Base-by-base conservation (phyloP, 1,140 invertebrate species). In the Mya arenaria region DNA sequence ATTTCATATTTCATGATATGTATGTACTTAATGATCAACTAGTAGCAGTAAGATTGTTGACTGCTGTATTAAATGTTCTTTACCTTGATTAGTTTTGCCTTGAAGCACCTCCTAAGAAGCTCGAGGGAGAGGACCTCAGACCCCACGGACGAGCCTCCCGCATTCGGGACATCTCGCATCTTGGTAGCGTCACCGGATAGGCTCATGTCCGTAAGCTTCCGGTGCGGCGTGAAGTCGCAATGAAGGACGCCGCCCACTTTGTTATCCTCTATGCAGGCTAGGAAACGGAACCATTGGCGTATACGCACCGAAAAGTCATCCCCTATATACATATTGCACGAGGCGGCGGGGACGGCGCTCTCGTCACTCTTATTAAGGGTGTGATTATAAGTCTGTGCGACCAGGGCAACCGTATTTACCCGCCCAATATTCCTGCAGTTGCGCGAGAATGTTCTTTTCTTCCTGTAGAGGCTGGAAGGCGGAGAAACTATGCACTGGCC, bases 91-190 rank as follows among this genome's bases (percentile, higher is more conserved):
- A 92, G 73, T 63, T 84, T 83, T 23, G 91, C 90, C 8, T 86
- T 77, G 78, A 90, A 91, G 82, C 87, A 89, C 41, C 84, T 87
- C 55, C 83, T 74, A n/a, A 92, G 74, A 32, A 91, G 34, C 83
- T 92, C 91, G 72, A 88, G 92, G n/a, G 91, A 92, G 32, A 92
- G 65, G 6, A 90, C 88, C 77, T 92, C 91, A 8, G 91, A 92
- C 17, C 90, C 75, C 0, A 91, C 84, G 5, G 91, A 92, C 48
- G 82, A 91, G 23, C 91, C 91, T 2, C 91, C 91, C 34, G 91
- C 91, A 62, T 92, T 92, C 10, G 91, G 91, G 19, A 90, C 85
- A 39, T 83, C 78, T 48, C 77, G 58, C 6, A 91, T 78, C 72
- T 82, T 86, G 10, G 56, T 56, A 17, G 86, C 89, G 36, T 83